A percentile compares a stretch with the other conserved stretches of the same genome.
phyloP scores from a whole-genome alignment of 2,113 vertebrate genomes.

The Narcine bancroftii region DNA sequence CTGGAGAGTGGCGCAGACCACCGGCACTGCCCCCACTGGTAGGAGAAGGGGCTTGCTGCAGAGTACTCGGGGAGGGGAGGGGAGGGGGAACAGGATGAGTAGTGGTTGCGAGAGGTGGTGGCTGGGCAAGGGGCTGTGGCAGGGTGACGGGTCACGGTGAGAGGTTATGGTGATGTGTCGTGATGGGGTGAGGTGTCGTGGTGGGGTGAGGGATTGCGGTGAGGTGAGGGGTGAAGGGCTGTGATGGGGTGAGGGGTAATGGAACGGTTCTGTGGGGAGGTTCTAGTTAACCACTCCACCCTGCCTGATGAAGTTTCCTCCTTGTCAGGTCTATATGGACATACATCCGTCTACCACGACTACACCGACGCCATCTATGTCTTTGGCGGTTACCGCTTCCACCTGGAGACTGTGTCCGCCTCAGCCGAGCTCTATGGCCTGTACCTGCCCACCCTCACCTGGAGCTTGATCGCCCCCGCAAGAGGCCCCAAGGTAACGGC shows the following conservation, averaged over 20 bases:
- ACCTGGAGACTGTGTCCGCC: conserved; percentile 76
- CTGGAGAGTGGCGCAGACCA: conserved; percentile 69
- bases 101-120: no score
- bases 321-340: conserved; percentile 73
- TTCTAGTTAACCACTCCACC: no score
- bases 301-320: neutral
- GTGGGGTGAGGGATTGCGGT: no score
- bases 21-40: conserved; percentile 82
- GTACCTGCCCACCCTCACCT: conserved; percentile 78
- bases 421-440: conserved; percentile 79
- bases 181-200: no score
- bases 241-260: no score
- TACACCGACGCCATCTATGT: conserved; percentile 78
- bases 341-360: conserved; percentile 79
- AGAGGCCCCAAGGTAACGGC: conserved; percentile 73
- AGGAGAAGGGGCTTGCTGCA: neutral
- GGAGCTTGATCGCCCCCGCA: conserved; percentile 79
- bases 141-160: no score
- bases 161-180: no score
- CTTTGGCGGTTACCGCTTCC: conserved; percentile 84
- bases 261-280: no score
- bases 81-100: neutral
- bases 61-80: neutral
- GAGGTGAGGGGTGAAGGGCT: no score
- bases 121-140: no score